phyloP scores from a whole-genome alignment of 2,113 vertebrate species.

The Cinclus mexicanus region DNA sequence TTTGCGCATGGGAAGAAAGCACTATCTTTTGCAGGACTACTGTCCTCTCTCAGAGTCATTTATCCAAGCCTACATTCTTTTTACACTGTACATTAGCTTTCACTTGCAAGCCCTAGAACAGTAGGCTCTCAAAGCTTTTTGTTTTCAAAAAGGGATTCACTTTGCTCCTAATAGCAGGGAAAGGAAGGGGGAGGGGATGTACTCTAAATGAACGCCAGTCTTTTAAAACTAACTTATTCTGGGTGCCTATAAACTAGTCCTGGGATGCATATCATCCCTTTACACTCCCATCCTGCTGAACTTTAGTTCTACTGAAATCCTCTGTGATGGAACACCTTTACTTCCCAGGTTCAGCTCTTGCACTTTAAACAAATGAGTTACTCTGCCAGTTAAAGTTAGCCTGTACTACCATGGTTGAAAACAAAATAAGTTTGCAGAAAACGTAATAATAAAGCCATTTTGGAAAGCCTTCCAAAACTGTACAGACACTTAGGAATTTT shows the following conservation, averaged over 20 bases:
- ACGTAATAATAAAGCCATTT: background rate
- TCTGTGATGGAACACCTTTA: background rate
- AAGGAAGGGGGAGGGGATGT: background rate
- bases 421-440: background rate
- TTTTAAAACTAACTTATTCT: background rate
- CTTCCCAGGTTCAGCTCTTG: background rate
- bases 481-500: background rate
- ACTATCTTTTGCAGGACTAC: background rate
- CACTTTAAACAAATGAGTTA: background rate
- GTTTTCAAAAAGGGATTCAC: constrained; percentile 3
- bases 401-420: background rate
- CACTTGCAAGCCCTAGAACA: background rate
- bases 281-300: background rate
- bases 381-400: background rate
- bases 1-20: background rate
- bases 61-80: background rate
- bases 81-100: background rate
- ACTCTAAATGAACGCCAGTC: background rate
- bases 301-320: background rate
- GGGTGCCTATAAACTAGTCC: background rate
- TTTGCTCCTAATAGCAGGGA: background rate
- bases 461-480: background rate
- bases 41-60: background rate
- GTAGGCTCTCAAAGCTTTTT: background rate
- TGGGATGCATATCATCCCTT: background rate